A percentile compares a stretch with the other conserved stretches of the same genome.
Conservation (phyloP, 2,113 vertebrate species). For the Malurus elegans region DNA sequence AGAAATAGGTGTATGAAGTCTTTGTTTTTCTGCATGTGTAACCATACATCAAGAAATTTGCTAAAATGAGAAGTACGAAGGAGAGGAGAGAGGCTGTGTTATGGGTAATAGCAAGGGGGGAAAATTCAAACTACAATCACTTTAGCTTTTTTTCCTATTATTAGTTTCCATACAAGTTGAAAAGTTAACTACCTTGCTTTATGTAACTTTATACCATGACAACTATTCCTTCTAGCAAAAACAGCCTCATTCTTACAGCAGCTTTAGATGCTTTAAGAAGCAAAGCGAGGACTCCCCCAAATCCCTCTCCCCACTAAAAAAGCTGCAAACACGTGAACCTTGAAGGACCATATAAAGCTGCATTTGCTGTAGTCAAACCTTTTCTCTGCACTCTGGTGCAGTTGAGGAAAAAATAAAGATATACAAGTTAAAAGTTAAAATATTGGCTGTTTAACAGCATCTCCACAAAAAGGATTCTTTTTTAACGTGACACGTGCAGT, state of each 20-base stretch:
- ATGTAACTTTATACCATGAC: not conserved
- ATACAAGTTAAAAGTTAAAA: not conserved
- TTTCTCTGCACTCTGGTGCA: not conserved
- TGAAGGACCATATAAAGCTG: not conserved
- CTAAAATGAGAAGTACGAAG: not conserved
- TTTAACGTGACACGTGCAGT: not conserved
- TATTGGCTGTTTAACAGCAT: not conserved
- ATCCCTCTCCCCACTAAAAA: not conserved
- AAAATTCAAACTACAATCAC: not conserved
- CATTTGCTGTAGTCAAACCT: not conserved
- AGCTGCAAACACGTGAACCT: accelerated
- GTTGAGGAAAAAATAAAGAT: not conserved
- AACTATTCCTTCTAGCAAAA: not conserved
- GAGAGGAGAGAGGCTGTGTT: not conserved
- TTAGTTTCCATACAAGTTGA: not conserved
- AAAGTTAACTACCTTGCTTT: not conserved
- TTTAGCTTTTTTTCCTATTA: not conserved
- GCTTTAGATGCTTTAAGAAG: not conserved
- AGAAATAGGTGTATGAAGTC: not conserved
- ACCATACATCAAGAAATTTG: not conserved
- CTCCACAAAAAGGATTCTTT: not conserved
- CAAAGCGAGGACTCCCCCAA: accelerated
- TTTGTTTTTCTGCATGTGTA: not conserved
- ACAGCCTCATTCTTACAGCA: not conserved
- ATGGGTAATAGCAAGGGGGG: not conserved